Percentiles rank a stretch among this genome's conserved stretches.
These are phyloP conservation scores for Taurulus bubalis DNA, from an alignment of 2,113 vertebrate genomes.

Conservation along the genomic window DNA sequence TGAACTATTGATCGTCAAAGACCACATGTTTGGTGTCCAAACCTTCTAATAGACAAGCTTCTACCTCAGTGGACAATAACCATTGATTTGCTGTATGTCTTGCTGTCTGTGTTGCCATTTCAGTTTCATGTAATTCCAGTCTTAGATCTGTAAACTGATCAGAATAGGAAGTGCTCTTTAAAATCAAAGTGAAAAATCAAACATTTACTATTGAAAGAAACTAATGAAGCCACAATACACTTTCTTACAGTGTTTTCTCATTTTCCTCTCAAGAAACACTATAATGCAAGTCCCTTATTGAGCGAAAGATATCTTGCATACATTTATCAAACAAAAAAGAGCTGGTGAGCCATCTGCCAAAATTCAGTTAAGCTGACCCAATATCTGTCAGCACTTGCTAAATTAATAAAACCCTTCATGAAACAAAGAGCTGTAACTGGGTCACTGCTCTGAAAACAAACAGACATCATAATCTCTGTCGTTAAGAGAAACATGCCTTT, in stretches of 20 bases:
- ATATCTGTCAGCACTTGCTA: slow-evolving; percentile 65
- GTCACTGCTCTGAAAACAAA: slow-evolving; percentile 55
- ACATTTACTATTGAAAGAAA: too few species aligned
- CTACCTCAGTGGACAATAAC: neutral
- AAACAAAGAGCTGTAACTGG: slow-evolving; percentile 53
- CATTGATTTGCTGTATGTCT: neutral
- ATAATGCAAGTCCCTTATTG: neutral
- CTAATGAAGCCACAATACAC: neutral
- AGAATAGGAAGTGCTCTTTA: neutral
- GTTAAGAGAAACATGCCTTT: slow-evolving; percentile 7
- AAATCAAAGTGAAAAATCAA: neutral
- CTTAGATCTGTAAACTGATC: neutral
- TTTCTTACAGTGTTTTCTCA: too few species aligned
- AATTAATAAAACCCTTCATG: slow-evolving; percentile 56
- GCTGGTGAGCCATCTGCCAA: slow-evolving; percentile 50
- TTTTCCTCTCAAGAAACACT: neutral
- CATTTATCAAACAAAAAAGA: slow-evolving; percentile 5
- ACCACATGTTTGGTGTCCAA: neutral
- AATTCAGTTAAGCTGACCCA: slow-evolving; percentile 43
- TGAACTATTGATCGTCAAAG: slow-evolving; percentile 20
- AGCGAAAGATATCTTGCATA: neutral
- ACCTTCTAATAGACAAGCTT: neutral
- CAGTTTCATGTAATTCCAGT: neutral
- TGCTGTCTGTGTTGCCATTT: neutral
- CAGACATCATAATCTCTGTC: slow-evolving; percentile 43